Evolutionary conservation across 2,888 invertebrate genomes (phyloP), one percentile per base, ranked within the genome.

Genomic region (Drosophila barbarae): DNA sequence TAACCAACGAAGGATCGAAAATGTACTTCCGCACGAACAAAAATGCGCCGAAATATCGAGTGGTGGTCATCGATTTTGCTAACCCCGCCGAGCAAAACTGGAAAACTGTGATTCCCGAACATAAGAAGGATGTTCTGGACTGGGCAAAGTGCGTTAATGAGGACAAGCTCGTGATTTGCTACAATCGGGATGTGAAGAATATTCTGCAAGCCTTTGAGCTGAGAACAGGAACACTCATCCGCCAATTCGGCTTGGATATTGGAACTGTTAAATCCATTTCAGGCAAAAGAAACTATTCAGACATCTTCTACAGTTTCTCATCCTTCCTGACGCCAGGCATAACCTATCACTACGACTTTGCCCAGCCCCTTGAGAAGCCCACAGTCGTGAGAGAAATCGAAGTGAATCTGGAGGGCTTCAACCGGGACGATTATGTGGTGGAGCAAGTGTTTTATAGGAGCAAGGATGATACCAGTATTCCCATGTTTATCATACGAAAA

Each of bases 21-120:
- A 94, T 95, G 74, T 93, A 95, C 84, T 95, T 99, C 89, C 93
- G 95, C 41, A 98, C 99, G n/a, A 98, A 99, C 90, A 95, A 96
- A 89, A 92, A 96, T 89, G 96, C 99, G 1, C 95, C 98, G 8
- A 97, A 97, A 90, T 98, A 96, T 90, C 93, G 94, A 71, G 91
- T 99, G 44, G 93, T 98, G 84, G 92, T 92, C 73, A 96, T 98
- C 73, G 94, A 97, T 89, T 92, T 96, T 58, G 89, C 92, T 67
- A 91, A 94, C 84, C 93, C 93, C 9, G 90, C 90, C 0, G 92
- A 94, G 89, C 93, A 93, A 57, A 93, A 95, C 76, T 98, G 98
- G 98, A 90, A 90, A 28, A 95, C 94, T 1, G 91, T 98, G 23
- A 92, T 99, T 73, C 91, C 93, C 26, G 96, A 98, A 89, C 93